Percentiles rank a stretch among this genome's conserved stretches.
Conservation (phyloP, 2,888 invertebrate genomes). For the Acleris cristana region DNA sequence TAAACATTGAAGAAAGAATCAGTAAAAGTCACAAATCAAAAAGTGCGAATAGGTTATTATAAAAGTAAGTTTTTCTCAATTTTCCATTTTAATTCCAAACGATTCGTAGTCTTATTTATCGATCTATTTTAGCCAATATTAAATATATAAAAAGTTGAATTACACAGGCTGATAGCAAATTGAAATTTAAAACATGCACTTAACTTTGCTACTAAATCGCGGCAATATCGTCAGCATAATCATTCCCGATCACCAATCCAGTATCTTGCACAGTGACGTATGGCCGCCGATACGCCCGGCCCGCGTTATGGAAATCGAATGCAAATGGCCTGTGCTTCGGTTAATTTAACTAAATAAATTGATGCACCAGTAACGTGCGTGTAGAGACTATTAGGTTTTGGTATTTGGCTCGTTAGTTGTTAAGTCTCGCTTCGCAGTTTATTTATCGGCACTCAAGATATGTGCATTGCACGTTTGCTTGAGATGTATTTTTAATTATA, state of each 20-base stretch:
- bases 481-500: constrained; percentile 23
- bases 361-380: constrained; percentile 63
- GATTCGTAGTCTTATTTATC: too few relatives aligned
- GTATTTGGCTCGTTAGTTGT: constrained; percentile 56
- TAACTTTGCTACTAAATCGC: constrained; percentile 42
- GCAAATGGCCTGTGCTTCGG: constrained; percentile 77
- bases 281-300: constrained; percentile 72
- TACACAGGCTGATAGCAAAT: not conserved
- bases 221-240: constrained; percentile 54
- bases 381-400: constrained; percentile 63
- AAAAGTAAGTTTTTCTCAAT: too few relatives aligned
- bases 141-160: too few relatives aligned
- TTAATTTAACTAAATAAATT: constrained; percentile 82
- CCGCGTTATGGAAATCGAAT: constrained; percentile 80
- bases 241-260: constrained; percentile 61
- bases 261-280: constrained; percentile 78
- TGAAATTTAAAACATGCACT: constrained; percentile 1
- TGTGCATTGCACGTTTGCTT: constrained; percentile 22
- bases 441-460: constrained; percentile 50
- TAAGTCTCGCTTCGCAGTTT: constrained; percentile 54
- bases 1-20: too few relatives aligned
- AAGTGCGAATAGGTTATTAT: too few relatives aligned
- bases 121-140: too few relatives aligned
- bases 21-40: too few relatives aligned
- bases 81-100: too few relatives aligned